These are phyloP conservation scores for Diploscapter pachys DNA, from an alignment of 1,140 invertebrate species.

Conservation along the genomic window DNA sequence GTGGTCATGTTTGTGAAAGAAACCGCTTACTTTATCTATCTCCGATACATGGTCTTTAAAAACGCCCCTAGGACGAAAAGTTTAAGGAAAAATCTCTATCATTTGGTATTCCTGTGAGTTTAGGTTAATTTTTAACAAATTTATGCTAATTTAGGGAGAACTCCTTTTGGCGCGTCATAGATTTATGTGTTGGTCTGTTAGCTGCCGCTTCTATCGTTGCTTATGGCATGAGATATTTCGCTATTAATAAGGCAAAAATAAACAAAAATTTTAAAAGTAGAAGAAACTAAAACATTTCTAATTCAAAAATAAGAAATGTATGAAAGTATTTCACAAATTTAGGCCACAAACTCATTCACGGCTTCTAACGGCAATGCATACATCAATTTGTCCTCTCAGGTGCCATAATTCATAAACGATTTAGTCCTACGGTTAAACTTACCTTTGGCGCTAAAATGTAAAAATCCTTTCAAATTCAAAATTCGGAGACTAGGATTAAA, in stretches of 20 bases:
- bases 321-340: too few species aligned
- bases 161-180: conserved; percentile 60
- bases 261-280: neutral
- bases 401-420: too few species aligned
- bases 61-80: conserved; percentile 1
- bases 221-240: conserved; percentile 16
- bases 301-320: conserved; percentile 19
- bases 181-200: conserved; percentile 36
- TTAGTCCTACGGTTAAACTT: too few species aligned
- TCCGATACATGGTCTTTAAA: conserved; percentile 56
- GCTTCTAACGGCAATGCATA: conserved; percentile 63
- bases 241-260: neutral
- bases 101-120: conserved; percentile 6
- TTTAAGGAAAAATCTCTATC: conserved; percentile 5
- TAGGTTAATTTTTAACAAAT: neutral
- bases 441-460: too few species aligned
- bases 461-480: too few species aligned
- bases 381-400: conserved; percentile 63
- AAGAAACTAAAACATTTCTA: conserved; percentile 8
- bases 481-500: too few species aligned
- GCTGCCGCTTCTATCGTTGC: conserved; percentile 7
- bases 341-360: conserved; percentile 60
- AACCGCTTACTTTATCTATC: conserved; percentile 46
- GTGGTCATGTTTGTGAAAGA: conserved; percentile 64
- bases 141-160: conserved; percentile 38